Conservation (phyloP, 2,888 invertebrate genomes). For the Rhodophaea formosa region DNA sequence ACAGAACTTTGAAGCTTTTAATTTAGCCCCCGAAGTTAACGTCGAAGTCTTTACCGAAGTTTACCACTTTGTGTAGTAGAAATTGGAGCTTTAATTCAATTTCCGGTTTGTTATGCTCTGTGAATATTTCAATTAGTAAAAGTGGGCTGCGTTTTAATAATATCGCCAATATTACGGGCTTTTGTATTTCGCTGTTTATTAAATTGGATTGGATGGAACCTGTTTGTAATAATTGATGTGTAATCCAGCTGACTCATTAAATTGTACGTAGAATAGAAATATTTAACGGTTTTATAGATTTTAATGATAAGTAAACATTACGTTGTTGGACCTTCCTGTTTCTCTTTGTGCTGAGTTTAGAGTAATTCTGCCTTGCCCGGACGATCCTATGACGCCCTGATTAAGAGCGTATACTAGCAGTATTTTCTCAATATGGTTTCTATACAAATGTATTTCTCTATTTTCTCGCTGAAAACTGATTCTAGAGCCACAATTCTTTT, state of each 20-base stretch:
- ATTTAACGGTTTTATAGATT: background rate
- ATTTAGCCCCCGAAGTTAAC: slow-evolving; percentile 14
- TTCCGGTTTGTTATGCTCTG: background rate
- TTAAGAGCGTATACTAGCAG: no score
- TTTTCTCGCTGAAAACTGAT: no score
- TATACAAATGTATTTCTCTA: no score
- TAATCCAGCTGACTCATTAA: background rate
- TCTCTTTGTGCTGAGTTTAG: background rate
- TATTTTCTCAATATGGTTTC: no score
- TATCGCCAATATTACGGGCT: background rate
- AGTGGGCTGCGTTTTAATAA: background rate
- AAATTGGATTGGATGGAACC: no score
- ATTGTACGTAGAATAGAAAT: background rate
- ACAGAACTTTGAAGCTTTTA: slow-evolving; percentile 17
- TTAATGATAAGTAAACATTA: background rate
- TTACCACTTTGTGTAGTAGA: background rate
- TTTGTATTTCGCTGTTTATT: background rate
- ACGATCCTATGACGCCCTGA: no score
- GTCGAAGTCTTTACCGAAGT: background rate
- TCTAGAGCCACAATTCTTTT: no score
- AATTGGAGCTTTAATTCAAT: slow-evolving; percentile 10
- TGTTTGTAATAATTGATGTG: no score
- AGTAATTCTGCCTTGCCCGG: background rate
- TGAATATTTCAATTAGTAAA: background rate
- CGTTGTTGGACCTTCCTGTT: background rate